Conservation (phyloP, 2,888 invertebrate genomes). For the Eucriotettix oculatus region DNA sequence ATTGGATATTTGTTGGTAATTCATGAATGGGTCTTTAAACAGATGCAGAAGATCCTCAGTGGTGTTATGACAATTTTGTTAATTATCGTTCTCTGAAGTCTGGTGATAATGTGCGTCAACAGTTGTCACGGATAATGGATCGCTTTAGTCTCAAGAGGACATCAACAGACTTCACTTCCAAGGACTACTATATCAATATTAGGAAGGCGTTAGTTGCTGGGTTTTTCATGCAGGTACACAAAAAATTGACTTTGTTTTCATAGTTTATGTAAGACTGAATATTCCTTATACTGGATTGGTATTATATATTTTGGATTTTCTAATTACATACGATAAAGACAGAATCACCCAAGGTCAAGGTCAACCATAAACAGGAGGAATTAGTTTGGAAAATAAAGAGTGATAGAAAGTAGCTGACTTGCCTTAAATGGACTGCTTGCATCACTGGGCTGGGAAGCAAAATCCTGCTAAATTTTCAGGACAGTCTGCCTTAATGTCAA, state of each 20-base stretch:
- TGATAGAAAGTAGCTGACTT: too few species aligned
- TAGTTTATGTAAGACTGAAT: too few species aligned
- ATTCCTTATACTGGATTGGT: too few species aligned
- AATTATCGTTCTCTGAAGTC: slow-evolving; percentile 97
- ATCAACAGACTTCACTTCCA: slow-evolving; percentile 95
- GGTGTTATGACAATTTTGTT: slow-evolving; percentile 99
- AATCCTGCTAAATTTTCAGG: too few species aligned
- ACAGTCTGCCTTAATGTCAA: too few species aligned
- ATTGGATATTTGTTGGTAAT: not conserved
- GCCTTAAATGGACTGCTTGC: too few species aligned
- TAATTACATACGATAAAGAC: too few species aligned
- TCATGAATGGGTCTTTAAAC: slow-evolving; percentile 16
- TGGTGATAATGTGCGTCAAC: slow-evolving; percentile 95
- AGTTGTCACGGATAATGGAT: slow-evolving; percentile 97
- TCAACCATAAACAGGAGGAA: too few species aligned
- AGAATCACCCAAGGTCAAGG: too few species aligned
- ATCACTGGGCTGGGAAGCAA: too few species aligned
- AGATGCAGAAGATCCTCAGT: slow-evolving; percentile 97
- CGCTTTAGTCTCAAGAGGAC: slow-evolving; percentile 82
- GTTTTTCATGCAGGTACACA: slow-evolving; percentile 95
- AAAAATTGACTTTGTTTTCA: not conserved
- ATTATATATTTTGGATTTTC: too few species aligned
- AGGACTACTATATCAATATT: slow-evolving; percentile 98
- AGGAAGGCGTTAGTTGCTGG: slow-evolving; percentile 95
- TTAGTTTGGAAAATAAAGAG: too few species aligned